Conservation (phyloP, 2,797 vertebrate genomes). For the Threskiornis aethiopicus region DNA sequence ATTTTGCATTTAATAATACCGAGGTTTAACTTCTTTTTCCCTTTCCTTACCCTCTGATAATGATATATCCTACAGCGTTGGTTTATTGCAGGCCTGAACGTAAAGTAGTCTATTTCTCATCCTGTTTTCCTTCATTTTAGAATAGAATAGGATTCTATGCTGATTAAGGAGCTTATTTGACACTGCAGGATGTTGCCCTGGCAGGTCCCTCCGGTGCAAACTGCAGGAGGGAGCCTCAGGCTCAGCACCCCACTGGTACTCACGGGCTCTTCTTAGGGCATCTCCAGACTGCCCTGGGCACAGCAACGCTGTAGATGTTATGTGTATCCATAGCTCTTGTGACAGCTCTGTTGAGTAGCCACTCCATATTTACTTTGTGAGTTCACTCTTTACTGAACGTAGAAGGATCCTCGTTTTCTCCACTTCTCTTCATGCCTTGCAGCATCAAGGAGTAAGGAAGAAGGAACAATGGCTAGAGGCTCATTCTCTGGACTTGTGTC, state of each 20-base stretch:
- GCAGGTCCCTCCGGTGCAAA: not conserved
- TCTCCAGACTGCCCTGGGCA: not conserved
- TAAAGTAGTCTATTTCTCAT: not conserved
- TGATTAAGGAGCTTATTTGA: not conserved
- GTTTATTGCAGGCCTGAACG: not conserved
- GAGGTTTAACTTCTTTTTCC: not conserved
- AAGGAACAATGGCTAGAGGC: not conserved
- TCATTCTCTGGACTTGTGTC: not conserved
- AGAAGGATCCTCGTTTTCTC: not conserved
- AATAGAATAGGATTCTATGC: not conserved
- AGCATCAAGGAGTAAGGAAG: not conserved
- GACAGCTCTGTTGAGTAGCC: not conserved
- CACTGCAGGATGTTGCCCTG: not conserved
- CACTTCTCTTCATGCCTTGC: not conserved
- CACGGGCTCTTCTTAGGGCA: not conserved
- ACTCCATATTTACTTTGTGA: not conserved
- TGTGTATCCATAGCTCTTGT: not conserved
- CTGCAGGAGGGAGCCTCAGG: accelerated
- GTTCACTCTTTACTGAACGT: accelerated
- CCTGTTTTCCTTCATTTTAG: not conserved
- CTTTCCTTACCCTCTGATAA: not conserved
- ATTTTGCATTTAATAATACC: slow-evolving; percentile 12
- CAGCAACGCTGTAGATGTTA: accelerated
- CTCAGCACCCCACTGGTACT: not conserved
- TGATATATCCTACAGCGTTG: not conserved